Conservation (phyloP, 2,888 invertebrate species). For the Tubiluchus corallicola region DNA sequence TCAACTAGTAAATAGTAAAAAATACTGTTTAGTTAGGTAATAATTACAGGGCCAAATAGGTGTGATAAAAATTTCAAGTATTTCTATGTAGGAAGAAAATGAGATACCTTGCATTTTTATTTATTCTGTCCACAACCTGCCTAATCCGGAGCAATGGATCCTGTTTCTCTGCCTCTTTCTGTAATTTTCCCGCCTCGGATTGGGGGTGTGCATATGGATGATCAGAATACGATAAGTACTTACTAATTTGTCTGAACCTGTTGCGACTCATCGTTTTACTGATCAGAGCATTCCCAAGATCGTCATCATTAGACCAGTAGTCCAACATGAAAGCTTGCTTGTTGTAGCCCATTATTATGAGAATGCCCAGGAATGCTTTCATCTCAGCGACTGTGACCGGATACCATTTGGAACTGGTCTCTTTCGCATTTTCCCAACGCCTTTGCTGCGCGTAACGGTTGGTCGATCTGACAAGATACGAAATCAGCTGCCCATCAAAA, state of each 20-base stretch:
- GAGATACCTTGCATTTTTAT: background rate
- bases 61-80: no score
- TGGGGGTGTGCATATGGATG: background rate
- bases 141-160: background rate
- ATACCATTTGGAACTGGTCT: background rate
- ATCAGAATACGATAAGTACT: constrained; percentile 1
- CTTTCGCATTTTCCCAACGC: background rate
- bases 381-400: background rate
- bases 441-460: background rate
- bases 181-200: background rate
- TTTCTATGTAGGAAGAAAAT: no score
- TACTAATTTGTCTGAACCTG: background rate
- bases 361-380: constrained; percentile 3
- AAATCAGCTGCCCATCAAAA: background rate
- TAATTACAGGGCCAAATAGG: no score
- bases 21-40: no score
- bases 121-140: background rate
- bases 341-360: background rate
- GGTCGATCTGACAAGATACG: background rate
- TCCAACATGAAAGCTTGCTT: background rate
- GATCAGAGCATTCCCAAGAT: background rate
- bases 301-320: background rate
- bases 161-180: constrained; percentile 3
- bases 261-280: constrained; percentile 1
- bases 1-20: no score